Evolutionary conservation across 2,888 invertebrate species (phyloP), one percentile per base, ranked within the genome.

Genomic region (Holacanthella duospinosa): DNA sequence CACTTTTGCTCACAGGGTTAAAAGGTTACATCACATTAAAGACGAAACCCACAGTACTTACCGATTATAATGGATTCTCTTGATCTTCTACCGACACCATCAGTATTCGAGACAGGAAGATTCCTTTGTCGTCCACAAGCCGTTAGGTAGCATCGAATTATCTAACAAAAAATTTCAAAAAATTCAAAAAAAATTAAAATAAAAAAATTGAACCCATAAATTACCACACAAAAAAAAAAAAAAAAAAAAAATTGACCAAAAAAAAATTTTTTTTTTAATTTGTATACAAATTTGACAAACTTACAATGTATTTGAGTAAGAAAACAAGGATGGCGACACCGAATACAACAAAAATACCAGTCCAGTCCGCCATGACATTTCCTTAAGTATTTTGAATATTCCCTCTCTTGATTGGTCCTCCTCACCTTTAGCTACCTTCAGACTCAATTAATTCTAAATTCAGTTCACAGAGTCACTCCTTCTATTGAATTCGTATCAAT

Each of bases 291-390:
- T n/a, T n/a, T n/a, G n/a, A n/a, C n/a, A n/a, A 58, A 59, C 43
- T 59, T 25, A 59, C 59, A 28, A 59, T 43, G 25, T 36, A 59
- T 59, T 59, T 59, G 44, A 43, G 43, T 21, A 59, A 4, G 25
- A 59, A 59, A 6, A 36, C 44, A 3, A 21, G 9, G 3, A 59
- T 6, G n/a, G 59, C 59, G 6, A 48, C 59, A 16, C 59, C 59
- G 21, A 48, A n/a, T 4, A 48, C 48, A 4, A 48, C 48, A 48
- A 48, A 48, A 48, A 48, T 48, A 4, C 48, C 48, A n/a, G 48
- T 48, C 48, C 48, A 48, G 48, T 48, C 48, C 21, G 48, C 48
- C 48, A 48, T 48, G n/a, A n/a, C n/a, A n/a, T n/a, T n/a, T n/a
- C n/a, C n/a, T n/a, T n/a, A n/a, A n/a, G n/a, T n/a, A n/a, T n/a